Conservation (phyloP, 1,140 invertebrate genomes). For the Drosophila nasuta region DNA sequence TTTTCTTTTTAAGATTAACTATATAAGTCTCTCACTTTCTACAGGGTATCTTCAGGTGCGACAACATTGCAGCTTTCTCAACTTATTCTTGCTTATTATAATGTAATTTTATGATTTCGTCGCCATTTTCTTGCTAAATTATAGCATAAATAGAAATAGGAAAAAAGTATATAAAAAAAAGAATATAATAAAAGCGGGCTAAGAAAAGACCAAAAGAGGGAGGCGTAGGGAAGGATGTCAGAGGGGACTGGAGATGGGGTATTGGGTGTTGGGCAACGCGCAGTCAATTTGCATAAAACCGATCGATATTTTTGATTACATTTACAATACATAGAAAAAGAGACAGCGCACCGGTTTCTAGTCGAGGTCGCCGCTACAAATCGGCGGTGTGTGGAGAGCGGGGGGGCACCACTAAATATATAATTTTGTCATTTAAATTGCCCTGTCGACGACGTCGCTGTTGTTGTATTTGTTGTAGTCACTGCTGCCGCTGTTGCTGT, state of each 20-base stretch:
- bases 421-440: conserved; percentile 83
- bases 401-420: conserved; percentile 67
- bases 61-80: neutral
- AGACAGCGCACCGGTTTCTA: conserved; percentile 55
- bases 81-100: conserved; percentile 68
- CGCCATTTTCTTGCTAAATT: conserved; percentile 82
- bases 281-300: conserved; percentile 85
- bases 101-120: conserved; percentile 81
- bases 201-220: conserved; percentile 24
- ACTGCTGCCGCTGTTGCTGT: neutral
- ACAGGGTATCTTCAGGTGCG: conserved; percentile 17
- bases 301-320: conserved; percentile 84
- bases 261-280: conserved; percentile 40
- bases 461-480: neutral
- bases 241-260: neutral
- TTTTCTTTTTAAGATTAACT: too few species aligned
- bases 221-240: neutral
- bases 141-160: conserved; percentile 81
- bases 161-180: conserved; percentile 43
- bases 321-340: conserved; percentile 77
- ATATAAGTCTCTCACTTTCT: too few species aligned
- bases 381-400: neutral
- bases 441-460: conserved; percentile 41
- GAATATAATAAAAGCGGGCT: conserved; percentile 57
- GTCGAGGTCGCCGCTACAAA: conserved; percentile 52